Evolutionary conservation across 2,113 vertebrate genomes (phyloP).

Genomic region (Axis porcinus): DNA sequence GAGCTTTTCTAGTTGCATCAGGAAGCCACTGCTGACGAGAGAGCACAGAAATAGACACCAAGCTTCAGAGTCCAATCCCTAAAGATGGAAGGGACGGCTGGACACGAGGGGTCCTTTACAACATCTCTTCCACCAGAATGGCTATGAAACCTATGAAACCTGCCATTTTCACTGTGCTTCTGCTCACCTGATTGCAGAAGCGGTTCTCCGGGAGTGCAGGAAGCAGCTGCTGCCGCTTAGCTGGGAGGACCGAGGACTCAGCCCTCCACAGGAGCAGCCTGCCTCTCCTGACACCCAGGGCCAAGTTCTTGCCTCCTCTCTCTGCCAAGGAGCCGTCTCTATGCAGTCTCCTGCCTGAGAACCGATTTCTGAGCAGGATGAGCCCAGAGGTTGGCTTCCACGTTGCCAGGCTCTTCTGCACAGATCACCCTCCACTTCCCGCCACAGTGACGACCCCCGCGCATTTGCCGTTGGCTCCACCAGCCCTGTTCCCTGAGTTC

Average conservation of each 20-base stretch:
- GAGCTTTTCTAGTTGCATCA: neutral
- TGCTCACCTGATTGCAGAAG: neutral
- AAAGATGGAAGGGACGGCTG: neutral
- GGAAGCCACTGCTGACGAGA: neutral
- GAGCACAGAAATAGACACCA: conserved; percentile 2
- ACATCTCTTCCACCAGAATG: neutral
- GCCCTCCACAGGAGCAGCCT: neutral
- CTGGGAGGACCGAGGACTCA: neutral
- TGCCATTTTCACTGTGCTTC: neutral
- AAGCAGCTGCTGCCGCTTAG: neutral
- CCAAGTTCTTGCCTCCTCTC: rapidly evolving
- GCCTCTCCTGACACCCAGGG: neutral
- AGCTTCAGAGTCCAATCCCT: neutral
- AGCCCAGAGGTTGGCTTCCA: neutral
- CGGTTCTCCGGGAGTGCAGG: neutral
- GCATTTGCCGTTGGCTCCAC: rapidly evolving
- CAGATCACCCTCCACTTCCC: rapidly evolving
- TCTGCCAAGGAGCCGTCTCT: neutral
- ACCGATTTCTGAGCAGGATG: neutral
- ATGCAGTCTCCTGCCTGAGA: neutral
- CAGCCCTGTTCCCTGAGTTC: rapidly evolving
- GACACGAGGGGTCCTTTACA: neutral
- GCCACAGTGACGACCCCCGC: rapidly evolving
- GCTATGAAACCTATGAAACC: neutral
- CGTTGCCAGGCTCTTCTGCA: neutral